Evolutionary conservation across 2,797 vertebrate species (phyloP), one percentile per base, ranked within the genome.

Genomic region (Siniperca undulata): DNA sequence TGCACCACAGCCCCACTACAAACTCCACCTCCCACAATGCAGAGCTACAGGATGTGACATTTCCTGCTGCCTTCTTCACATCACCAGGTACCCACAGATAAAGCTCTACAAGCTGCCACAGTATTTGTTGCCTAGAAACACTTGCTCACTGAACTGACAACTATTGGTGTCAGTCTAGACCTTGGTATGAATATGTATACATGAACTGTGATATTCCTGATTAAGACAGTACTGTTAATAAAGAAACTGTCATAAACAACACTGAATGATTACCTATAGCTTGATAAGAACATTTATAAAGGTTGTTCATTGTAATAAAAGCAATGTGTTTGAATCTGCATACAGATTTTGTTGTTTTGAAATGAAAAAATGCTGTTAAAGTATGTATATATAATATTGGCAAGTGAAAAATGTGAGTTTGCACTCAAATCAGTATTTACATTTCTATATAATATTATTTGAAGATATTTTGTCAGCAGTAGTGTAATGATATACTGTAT

Each of bases 1-100:
- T 86, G 42, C 87, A 74, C 27, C 89, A 89, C 77, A 90, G 86
- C 44, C 85, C 88, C 62, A 66, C 70, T 2, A 20, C 86, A 40
- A 90, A 91, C 82, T 84, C 91, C 82, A 82, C 46, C 67, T 86
- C 89, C 88, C 92, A 93, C 69, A 91, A 91, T 84, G 84, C 88
- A 30, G 92, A 92, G 87, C 81, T 83, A 9, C 92, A 92, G 74
- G 89, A 94, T 34, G 72, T 68, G n/a, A 48, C 74, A 0, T 88
- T 90, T 79, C 85, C 89, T 44, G 42, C 89, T 24, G 62, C 83
- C 46, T 91, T 75, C 78, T 88, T 90, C 74, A 82, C 89, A 71
- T 75, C 87, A 27, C 70, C 92, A 93, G 94, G 94, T 94, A 92
- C 20, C 24, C 7, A 7, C 50, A 74, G 17, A 73, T 19, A 14